Evolutionary conservation across 1,140 invertebrate species (phyloP).

Genomic region (Magallana ariakensis): DNA sequence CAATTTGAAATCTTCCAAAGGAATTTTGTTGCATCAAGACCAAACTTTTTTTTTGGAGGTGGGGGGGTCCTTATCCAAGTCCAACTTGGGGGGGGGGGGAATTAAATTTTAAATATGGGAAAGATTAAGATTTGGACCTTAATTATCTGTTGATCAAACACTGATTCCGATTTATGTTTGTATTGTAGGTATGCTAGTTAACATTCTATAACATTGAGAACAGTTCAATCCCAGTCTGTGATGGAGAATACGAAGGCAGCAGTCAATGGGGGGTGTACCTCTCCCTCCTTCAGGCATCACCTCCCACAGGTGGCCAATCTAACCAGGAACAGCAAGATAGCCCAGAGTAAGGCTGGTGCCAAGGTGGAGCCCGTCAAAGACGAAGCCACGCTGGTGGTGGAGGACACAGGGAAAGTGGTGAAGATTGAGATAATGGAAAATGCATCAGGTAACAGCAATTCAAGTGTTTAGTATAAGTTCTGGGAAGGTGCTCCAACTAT

Average conservation of each 20-base stretch:
- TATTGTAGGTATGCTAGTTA: not conserved
- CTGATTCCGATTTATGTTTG: not conserved
- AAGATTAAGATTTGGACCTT: not conserved
- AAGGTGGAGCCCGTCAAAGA: constrained; percentile 56
- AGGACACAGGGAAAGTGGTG: constrained; percentile 69
- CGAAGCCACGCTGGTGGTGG: constrained; percentile 66
- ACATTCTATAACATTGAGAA: not conserved
- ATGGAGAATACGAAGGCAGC: constrained; percentile 3
- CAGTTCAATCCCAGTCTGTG: not conserved
- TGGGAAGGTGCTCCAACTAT: too few species aligned
- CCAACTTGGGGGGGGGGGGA: not conserved
- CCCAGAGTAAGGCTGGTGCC: constrained; percentile 72
- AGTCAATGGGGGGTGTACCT: constrained; percentile 33
- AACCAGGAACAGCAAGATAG: constrained; percentile 70
- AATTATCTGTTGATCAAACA: too few species aligned
- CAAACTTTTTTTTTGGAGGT: too few species aligned
- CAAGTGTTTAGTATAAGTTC: too few species aligned
- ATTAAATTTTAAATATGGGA: not conserved
- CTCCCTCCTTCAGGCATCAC: constrained; percentile 65
- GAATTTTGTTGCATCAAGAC: too few species aligned
- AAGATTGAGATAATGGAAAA: constrained; percentile 59
- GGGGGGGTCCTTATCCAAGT: too few species aligned
- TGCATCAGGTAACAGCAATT: not conserved
- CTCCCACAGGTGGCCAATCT: constrained; percentile 73
- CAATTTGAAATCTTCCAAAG: too few species aligned